These are phyloP conservation scores for Parelbella ahira DNA, from an alignment of 2,888 invertebrate genomes.

Conservation along the genomic window DNA sequence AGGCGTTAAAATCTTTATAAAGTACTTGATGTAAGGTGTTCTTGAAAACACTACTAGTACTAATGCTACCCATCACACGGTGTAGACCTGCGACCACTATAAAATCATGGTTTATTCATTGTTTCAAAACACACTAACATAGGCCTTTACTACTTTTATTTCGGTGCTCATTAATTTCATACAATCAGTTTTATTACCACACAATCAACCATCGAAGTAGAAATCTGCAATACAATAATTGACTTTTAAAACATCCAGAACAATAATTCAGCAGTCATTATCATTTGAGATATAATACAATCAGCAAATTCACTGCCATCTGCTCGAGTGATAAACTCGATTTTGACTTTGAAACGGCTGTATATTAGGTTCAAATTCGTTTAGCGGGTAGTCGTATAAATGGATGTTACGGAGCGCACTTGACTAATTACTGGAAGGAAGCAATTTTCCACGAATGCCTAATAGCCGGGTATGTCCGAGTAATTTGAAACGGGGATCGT, in stretches of 20 bases:
- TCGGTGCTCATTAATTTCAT: too few species aligned
- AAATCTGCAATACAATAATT: neutral
- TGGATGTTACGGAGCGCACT: slow-evolving; percentile 13
- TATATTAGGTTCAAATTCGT: slow-evolving; percentile 6
- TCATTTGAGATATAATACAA: slow-evolving; percentile 21
- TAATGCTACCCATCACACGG: too few species aligned
- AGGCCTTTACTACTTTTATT: too few species aligned
- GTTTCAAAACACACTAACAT: too few species aligned
- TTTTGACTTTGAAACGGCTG: neutral
- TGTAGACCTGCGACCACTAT: too few species aligned
- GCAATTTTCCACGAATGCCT: slow-evolving; percentile 32
- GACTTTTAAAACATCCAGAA: neutral
- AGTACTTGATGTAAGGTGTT: too few species aligned
- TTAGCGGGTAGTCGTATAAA: neutral
- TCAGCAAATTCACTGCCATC: slow-evolving; percentile 19
- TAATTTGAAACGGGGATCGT: slow-evolving; percentile 9
- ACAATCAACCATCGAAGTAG: too few species aligned
- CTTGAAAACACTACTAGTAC: too few species aligned
- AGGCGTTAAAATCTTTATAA: too few species aligned
- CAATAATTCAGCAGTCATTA: slow-evolving; percentile 13
- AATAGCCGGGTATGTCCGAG: slow-evolving; percentile 26
- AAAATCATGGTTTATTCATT: too few species aligned
- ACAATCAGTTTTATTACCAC: too few species aligned
- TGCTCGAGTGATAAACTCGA: neutral
- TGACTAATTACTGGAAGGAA: slow-evolving; percentile 30